Base-by-base conservation (phyloP, 2,113 vertebrate genomes). In the Lagopus muta region DNA sequence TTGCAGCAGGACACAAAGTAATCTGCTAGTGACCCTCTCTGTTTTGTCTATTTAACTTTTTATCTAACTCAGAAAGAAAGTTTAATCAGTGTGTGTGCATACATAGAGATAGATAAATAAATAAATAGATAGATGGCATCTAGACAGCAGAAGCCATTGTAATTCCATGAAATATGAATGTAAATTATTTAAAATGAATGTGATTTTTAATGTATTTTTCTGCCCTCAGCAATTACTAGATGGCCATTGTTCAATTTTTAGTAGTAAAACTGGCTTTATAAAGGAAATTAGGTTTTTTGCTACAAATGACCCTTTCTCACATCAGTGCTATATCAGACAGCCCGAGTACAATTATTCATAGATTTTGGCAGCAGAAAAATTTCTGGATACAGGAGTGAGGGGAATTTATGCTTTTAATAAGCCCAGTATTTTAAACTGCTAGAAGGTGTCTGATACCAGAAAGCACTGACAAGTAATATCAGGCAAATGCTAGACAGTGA, bases 211-310 rank as follows among this genome's bases (percentile, higher is more conserved):
- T 83, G 38, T 75, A 11, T 36, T 57, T 78, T 90, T 86, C 45
- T 66, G 70, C 36, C 27, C 27, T 62, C 61, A 85, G 47, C 19
- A 81, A 86, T 38, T 52, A 55, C 55, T 55, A 82, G 74, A 80
- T 75, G 52, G 42, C 36, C 28, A 24, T 67, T 91, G 72, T 81
- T 88, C 81, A 77, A 43, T 77, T 90, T 90, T 86, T 86, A n/a
- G 54, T 88, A 66, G 62, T 86, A 95, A 92, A 96, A 90, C 24
- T 61, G 40, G 22, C 14, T 82, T 91, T 89, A 57, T 30, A 43
- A 65, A 83, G 77, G 66, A 89, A 89, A 94, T 79, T 4, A 84
- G 6, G 1, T 48, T 93, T 94, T 92, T 61, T 40, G 11, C 18
- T 87, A 65, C n/a, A 66, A 89, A 76, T 40, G n/a, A 69, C 42